Base-by-base conservation (phyloP, 2,888 invertebrate genomes). In the Xestoiulus laeticollis region DNA sequence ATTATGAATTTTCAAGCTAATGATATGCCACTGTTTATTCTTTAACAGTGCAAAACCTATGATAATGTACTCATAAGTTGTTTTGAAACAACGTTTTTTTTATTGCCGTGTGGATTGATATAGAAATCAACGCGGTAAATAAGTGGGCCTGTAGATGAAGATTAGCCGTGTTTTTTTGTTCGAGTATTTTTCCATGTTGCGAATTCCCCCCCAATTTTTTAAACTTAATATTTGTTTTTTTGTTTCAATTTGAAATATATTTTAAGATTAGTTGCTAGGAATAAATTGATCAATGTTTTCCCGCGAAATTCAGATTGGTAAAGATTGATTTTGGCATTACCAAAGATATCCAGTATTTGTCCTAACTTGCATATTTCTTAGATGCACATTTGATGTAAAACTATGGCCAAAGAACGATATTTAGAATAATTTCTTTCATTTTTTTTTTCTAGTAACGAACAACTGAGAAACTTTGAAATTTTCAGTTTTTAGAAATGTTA, bases 1-100 rank as follows among this genome's bases (percentile, higher is more conserved):
- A 78, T 78, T 38, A 43, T 85, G 38, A 43, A 26, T 85, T n/a
- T 85, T 85, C 44, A 26, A 85, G 43, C 44, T 38, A 38, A 85
- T 38, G 44, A 44, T 43, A 26, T 33, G 22, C 26, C 85, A 85
- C 85, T 85, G 85, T 85, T 85, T 22, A 85, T 85, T 85, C 85
- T 85, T 85, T 85, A 85, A 85, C 44, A 44, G 85, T 85, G 85
- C 26, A 44, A 33, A n/a, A 26, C 38, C 43, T 33, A 43, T 85
- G 85, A 85, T 4, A 19, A 85, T 85, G 85, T 85, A 85, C 85
- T 85, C 85, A 85, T 85, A 85, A 38, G 78, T 78, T 78, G 78
- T 78, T 78, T 30, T 32, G 78, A 32, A 78, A 78, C 78, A 78
- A 85, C 85, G 43, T 85, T 85, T 38, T 85, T 85, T 85, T 85